These are phyloP conservation scores for Cygnus olor DNA, from an alignment of 2,797 vertebrate species.

Conservation along the genomic window DNA sequence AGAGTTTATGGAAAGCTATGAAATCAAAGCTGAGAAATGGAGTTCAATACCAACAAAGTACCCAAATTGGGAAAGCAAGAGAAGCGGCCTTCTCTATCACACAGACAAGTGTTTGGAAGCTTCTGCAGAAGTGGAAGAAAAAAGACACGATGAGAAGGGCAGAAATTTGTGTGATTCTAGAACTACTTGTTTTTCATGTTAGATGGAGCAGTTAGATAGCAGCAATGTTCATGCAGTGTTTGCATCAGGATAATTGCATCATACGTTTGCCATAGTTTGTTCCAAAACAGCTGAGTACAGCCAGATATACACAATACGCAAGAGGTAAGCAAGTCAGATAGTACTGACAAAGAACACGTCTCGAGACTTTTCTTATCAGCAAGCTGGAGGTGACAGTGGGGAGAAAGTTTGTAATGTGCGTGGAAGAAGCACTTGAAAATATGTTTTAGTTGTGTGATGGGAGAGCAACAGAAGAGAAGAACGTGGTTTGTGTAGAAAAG, in stretches of 20 bases:
- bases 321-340: not conserved
- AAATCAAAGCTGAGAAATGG: not conserved
- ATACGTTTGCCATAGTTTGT: not conserved
- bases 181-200: not conserved
- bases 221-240: not conserved
- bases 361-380: not conserved
- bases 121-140: not conserved
- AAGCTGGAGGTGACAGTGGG: not conserved
- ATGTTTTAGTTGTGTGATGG: not conserved
- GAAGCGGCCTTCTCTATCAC: not conserved
- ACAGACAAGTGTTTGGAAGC: not conserved
- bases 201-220: not conserved
- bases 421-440: not conserved
- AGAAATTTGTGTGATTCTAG: not conserved
- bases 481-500: not conserved
- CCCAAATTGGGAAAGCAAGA: not conserved
- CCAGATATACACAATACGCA: not conserved
- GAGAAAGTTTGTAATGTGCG: not conserved
- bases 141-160: not conserved
- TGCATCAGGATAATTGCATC: not conserved
- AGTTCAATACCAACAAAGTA: not conserved
- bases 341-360: not conserved
- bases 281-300: not conserved
- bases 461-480: not conserved
- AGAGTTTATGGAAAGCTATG: slow-evolving; percentile 6